Percentiles rank a stretch among this genome's conserved stretches.
phyloP scores from a whole-genome alignment of 2,797 vertebrate genomes.

The Intellagama lesueurii region DNA sequence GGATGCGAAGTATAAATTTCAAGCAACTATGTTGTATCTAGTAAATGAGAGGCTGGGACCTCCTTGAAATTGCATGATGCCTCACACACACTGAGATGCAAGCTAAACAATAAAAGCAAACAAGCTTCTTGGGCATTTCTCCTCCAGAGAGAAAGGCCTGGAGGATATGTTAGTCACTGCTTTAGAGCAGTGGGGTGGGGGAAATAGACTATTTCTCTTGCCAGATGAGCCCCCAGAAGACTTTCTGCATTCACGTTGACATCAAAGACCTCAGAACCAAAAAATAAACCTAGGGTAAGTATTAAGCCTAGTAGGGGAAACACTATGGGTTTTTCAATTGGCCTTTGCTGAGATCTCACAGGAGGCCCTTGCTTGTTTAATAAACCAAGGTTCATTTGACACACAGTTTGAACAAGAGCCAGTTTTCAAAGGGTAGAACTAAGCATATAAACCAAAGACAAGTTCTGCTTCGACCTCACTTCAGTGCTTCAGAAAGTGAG shows the following conservation, averaged over 20 bases:
- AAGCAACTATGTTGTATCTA: constrained; percentile 29
- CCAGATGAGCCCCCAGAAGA: neutral
- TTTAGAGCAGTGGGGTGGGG: neutral
- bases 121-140: constrained; percentile 17
- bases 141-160: constrained; percentile 8
- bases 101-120: constrained; percentile 36
- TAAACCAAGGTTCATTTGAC: neutral
- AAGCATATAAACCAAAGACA: neutral
- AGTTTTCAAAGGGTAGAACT: neutral
- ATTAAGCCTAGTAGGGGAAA: neutral
- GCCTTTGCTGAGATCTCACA: neutral
- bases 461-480: neutral
- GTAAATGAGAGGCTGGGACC: neutral
- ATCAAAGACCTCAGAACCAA: neutral
- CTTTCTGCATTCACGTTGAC: neutral
- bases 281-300: neutral
- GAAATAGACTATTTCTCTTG: neutral
- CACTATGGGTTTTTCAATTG: neutral
- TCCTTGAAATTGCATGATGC: neutral
- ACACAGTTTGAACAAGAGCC: neutral
- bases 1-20: constrained; percentile 21
- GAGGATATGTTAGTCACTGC: constrained; percentile 18
- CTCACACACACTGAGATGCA: constrained; percentile 20
- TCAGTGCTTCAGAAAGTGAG: neutral
- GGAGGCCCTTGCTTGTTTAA: neutral